Evolutionary conservation across 2,888 invertebrate genomes (phyloP), one percentile per base, ranked within the genome.

Genomic region (Drosophila peninsularis): DNA sequence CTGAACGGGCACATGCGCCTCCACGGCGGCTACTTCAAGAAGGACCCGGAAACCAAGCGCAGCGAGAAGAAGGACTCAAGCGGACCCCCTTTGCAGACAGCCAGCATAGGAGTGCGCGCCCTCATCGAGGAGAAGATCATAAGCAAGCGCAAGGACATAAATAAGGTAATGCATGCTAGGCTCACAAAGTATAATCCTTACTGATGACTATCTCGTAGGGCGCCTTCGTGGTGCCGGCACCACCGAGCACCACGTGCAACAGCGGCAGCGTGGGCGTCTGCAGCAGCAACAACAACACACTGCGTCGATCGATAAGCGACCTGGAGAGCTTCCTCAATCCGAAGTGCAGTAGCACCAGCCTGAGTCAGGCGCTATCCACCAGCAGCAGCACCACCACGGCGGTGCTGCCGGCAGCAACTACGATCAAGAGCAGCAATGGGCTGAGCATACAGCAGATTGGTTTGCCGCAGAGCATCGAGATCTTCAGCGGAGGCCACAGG

Each of bases 1-100:
- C 95, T 99, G 62, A 99, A 99, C 93, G 99, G 99, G 10, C 99
- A 99, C 92, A 99, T 99, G 99, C 94, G 99, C 89, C 94, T 99
- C 75, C 99, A 99, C 92, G 99, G 99, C 47, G 98, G 99, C 62
- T 99, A 98, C 93, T 97, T 98, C 91, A 98, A 98, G 93, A 98
- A 97, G 96, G 97, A 97, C 91, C 95, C 96, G 0, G 97, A 97
- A 83, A 95, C 95, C 78, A 97, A 97, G 91, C 97, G 97, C 91
- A 94, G 94, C 86, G 97, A 97, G 82, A 97, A 97, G 91, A 97
- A 96, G 89, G 97, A 97, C 90, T 94, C 95, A 3, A 94, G 94
- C 19, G 97, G 96, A 6, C 97, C 97, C 6, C 97, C 97, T 0
- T 92, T 98, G 72, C 97, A 97, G 93, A 98, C 98, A n/a, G 97